Evolutionary conservation across 2,113 vertebrate species (phyloP), one percentile per base, ranked within the genome.

Genomic region (Epinephelus fuscoguttatus): DNA sequence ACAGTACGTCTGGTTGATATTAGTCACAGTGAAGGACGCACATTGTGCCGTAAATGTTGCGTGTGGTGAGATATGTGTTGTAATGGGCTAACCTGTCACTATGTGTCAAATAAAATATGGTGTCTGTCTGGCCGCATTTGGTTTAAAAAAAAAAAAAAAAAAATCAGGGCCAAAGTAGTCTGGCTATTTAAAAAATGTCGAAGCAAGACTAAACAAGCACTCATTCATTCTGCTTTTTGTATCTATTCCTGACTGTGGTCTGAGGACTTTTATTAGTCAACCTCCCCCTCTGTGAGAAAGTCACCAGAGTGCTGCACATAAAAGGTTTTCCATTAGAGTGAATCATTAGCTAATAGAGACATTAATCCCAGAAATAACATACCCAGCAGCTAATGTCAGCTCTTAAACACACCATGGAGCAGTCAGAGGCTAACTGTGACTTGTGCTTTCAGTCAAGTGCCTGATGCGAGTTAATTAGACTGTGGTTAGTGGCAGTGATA

Each of bases 341-440:
- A 27, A 52, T 85, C 42, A 70, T 80, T 53, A 53, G 52, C 10
- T 75, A 64, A 67, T 40, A 60, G 47, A 88, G 70, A 77, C 66
- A 82, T 82, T 86, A 77, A 72, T 84, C 82, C 75, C 68, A 66
- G 64, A 40, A 78, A 87, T 73, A 89, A 85, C 76, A 78, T 25
- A 47, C 33, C 72, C 45, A 21, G 59, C 45, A 15, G 59, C 70
- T 77, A 57, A 86, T 74, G 79, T 78, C 76, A 33, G 74, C 45
- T 64, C 60, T 84, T 75, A 78, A 87, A 80, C 66, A 14, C 70
- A 75, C 47, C 42, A 11, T 2, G 18, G 82, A 78, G 67, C 68
- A 76, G 80, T 84, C 63, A 19, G 63, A 68, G 74, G 72, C 63
- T 23, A 60, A 70, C n/a, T 62, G 21, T 75, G 80, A 37, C 52